Evolutionary conservation across 2,797 vertebrate species (phyloP), one percentile per base, ranked within the genome.

Genomic region (Clangula hyemalis): DNA sequence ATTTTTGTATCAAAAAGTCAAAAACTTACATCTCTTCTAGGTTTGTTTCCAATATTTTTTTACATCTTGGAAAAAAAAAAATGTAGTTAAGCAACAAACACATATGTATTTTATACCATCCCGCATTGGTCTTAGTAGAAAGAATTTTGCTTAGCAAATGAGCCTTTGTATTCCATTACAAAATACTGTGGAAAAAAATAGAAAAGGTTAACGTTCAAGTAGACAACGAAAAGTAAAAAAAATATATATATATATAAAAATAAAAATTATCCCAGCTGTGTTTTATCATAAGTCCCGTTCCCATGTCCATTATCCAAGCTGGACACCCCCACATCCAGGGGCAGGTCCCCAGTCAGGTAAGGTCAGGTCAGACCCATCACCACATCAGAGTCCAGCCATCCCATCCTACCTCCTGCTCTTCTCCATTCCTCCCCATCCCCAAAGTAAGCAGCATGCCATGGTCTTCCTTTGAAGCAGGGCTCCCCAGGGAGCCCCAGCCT

Each of bases 61-160:
- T 53, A 30, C 6, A 21, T 10, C 18, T 36, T 74, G 43, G 18
- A 94, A 77, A 92, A 77, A 89, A 94, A 83, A 92, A 92, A 68
- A 12, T 74, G 7, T 28, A 65, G 15, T n/a, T 82, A 89, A 90
- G 28, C 4, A 61, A 60, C 78, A 49, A 68, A 82, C 21, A 11
- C 21, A 15, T 15, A 6, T 7, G 17, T 2, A 18, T 61, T 49
- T 51, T 58, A 16, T 64, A 68, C 4, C 13, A 24, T 22, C 10
- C 17, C 9, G 4, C 13, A 6, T 7, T 85, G 5, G 14, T 53
- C 36, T 39, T 20, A 62, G n/a, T 39, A 19, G 51, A 82, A 85
- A 79, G n/a, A 62, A 66, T 56, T 83, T 87, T 75, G 32, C 6
- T 89, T 69, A 73, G 14, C 30, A 64, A 85, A 85, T 66, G 3